phyloP scores from a whole-genome alignment of 2,797 vertebrate genomes.

The Fringilla coelebs region DNA sequence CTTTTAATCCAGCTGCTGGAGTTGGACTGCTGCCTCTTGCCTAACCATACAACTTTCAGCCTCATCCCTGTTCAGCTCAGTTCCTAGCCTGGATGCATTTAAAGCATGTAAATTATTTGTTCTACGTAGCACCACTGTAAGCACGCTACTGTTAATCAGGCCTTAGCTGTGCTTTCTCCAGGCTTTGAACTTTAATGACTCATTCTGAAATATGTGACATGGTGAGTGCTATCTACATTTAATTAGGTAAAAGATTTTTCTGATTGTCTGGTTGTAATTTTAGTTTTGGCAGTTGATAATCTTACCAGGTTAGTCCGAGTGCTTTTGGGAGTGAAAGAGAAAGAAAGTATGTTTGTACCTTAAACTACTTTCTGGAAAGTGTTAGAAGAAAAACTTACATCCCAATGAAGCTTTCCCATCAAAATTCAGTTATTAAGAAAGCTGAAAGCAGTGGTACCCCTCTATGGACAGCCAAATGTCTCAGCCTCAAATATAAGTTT shows the following conservation, averaged over 20 bases:
- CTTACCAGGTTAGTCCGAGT: neutral
- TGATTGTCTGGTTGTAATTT: conserved; percentile 2
- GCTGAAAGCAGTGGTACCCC: neutral
- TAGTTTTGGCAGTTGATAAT: neutral
- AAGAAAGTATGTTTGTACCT: neutral
- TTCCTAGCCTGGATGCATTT: neutral
- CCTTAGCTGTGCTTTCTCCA: neutral
- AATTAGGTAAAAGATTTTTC: neutral
- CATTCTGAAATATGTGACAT: neutral
- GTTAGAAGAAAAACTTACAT: neutral
- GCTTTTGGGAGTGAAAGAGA: neutral
- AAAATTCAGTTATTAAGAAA: neutral
- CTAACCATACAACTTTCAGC: neutral
- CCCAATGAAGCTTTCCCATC: neutral
- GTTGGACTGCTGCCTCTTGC: neutral
- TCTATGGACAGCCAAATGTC: neutral
- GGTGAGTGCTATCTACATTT: neutral
- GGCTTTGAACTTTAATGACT: conserved; percentile 26
- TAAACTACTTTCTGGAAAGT: neutral
- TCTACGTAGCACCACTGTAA: neutral
- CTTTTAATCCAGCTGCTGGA: conserved; percentile 29
- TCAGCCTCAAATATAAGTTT: neutral
- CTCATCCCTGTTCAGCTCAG: neutral
- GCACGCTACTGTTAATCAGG: neutral
- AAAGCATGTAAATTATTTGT: neutral